Percentiles rank a stretch among this genome's conserved stretches.
Evolutionary conservation across 2,888 invertebrate genomes (phyloP).

Genomic region (Chrysolina oricalcia): DNA sequence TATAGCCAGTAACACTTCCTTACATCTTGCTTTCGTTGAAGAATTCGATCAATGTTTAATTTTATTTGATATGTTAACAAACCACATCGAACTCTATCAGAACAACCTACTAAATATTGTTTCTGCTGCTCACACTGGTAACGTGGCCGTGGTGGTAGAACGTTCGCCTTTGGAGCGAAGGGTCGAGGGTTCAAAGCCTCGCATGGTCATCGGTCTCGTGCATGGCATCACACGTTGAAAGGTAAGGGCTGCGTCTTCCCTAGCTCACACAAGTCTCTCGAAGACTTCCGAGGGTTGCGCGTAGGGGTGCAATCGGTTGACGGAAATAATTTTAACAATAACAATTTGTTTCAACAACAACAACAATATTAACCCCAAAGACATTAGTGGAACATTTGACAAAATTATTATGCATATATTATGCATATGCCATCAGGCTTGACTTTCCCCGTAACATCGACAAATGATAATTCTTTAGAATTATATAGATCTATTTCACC

Average conservation of each 20-base stretch:
- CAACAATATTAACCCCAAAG: not conserved
- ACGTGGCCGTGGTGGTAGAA: too few relatives aligned
- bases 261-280: too few relatives aligned
- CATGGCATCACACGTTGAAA: too few relatives aligned
- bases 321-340: too few relatives aligned
- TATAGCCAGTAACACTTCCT: not conserved
- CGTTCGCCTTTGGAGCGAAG: too few relatives aligned
- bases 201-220: too few relatives aligned
- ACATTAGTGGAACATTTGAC: not conserved
- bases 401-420: too few relatives aligned
- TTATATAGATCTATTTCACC: not conserved
- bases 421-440: not conserved
- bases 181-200: too few relatives aligned
- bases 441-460: not conserved
- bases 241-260: too few relatives aligned
- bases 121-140: not conserved
- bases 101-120: not conserved
- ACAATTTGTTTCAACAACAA: too few relatives aligned
- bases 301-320: too few relatives aligned
- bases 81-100: not conserved
- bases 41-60: constrained; percentile 1
- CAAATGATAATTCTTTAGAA: not conserved
- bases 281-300: too few relatives aligned
- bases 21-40: not conserved
- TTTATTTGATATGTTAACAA: not conserved